These are phyloP conservation scores for Drosophila arizonae DNA, from an alignment of 1,140 invertebrate species.

Conservation along the genomic window DNA sequence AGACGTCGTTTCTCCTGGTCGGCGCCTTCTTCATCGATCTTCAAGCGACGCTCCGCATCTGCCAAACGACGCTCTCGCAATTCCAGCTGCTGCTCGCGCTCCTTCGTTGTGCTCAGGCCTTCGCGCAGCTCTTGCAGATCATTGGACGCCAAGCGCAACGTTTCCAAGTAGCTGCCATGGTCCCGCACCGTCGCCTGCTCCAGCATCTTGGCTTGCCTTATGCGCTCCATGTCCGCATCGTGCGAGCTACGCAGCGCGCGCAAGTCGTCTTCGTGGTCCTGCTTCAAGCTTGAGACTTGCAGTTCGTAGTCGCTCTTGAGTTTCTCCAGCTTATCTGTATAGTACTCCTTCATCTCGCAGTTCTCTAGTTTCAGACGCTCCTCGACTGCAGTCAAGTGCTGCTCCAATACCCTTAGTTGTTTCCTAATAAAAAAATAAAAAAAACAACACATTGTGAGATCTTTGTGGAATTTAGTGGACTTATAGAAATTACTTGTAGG, in stretches of 20 bases:
- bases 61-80: constrained; percentile 82
- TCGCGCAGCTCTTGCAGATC: constrained; percentile 77
- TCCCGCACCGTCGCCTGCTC: constrained; percentile 82
- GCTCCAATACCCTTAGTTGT: constrained; percentile 83
- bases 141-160: constrained; percentile 80
- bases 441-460: not conserved
- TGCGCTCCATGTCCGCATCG: constrained; percentile 81
- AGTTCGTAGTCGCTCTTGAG: constrained; percentile 77
- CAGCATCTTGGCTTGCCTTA: constrained; percentile 82
- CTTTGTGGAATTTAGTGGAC: not conserved
- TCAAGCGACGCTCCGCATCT: constrained; percentile 76
- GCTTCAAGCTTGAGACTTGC: constrained; percentile 76
- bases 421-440: constrained; percentile 72
- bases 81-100: constrained; percentile 76
- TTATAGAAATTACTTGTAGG: constrained; percentile 82
- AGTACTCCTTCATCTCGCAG: constrained; percentile 64
- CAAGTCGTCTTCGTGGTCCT: constrained; percentile 82
- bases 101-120: constrained; percentile 71
- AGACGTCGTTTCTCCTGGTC: constrained; percentile 83
- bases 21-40: constrained; percentile 82
- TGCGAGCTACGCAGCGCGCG: constrained; percentile 80
- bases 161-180: constrained; percentile 82
- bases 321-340: constrained; percentile 76
- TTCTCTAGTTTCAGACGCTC: constrained; percentile 82
- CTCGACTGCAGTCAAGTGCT: constrained; percentile 82